Conservation (phyloP, 1,140 invertebrate species). For the Riptortus pedestris region DNA sequence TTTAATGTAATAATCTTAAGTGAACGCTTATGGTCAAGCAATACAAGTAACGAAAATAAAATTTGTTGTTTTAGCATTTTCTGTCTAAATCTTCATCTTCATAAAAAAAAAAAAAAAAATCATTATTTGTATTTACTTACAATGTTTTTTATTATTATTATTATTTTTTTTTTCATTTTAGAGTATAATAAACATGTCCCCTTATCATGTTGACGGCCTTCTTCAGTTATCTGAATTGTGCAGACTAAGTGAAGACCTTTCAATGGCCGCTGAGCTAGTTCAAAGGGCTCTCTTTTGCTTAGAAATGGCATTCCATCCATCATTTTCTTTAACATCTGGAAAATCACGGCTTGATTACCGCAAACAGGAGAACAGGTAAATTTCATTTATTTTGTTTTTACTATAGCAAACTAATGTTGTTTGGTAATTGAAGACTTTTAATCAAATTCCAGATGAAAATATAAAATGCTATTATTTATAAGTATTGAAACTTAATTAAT, state of each 20-base stretch:
- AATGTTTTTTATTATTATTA: neutral
- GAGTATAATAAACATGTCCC: conserved; percentile 61
- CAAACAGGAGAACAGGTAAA: conserved; percentile 66
- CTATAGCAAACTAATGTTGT: neutral
- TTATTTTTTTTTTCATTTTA: conserved; percentile 36
- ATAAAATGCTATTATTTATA: neutral
- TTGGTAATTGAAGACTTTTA: neutral
- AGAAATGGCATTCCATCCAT: conserved; percentile 68
- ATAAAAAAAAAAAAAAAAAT: no score
- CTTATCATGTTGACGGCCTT: conserved; percentile 75
- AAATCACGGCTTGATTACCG: conserved; percentile 69
- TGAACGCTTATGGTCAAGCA: no score
- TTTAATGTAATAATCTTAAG: no score
- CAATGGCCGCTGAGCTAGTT: conserved; percentile 66
- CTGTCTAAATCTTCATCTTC: no score
- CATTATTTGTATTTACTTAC: no score
- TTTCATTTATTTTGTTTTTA: neutral
- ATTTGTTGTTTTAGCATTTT: no score
- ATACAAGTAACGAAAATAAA: no score
- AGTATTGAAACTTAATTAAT: neutral
- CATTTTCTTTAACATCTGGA: conserved; percentile 65
- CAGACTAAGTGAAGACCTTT: conserved; percentile 65
- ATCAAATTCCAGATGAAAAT: neutral
- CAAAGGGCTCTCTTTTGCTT: conserved; percentile 66
- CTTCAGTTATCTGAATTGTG: conserved; percentile 76